phyloP scores from a whole-genome alignment of 2,888 invertebrate genomes.

The Brachypalpus laphriformis region DNA sequence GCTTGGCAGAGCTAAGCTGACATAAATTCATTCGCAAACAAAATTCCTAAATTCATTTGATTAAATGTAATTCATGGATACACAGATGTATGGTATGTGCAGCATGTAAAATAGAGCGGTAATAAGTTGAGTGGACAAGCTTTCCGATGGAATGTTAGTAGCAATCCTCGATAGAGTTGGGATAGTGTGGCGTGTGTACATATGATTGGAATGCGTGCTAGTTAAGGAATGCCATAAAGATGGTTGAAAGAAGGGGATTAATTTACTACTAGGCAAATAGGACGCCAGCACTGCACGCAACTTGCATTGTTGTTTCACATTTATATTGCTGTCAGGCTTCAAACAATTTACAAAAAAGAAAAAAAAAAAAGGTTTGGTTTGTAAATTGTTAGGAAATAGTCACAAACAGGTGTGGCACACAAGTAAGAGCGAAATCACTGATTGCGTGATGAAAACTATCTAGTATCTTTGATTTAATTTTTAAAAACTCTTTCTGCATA shows the following conservation, averaged over 20 bases:
- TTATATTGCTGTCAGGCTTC: not conserved
- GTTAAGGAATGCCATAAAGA: not conserved
- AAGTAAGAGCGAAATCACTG: too few species aligned
- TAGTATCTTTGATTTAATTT: too few species aligned
- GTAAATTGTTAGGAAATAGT: not conserved
- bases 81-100: not conserved
- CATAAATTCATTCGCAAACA: too few species aligned
- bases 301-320: not conserved
- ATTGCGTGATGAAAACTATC: too few species aligned
- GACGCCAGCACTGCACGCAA: not conserved
- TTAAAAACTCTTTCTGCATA: too few species aligned
- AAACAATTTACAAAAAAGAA: not conserved
- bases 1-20: conserved; percentile 10
- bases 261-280: not conserved
- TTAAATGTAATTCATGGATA: conserved; percentile 24
- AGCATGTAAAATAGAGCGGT: not conserved
- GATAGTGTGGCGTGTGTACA: conserved; percentile 36
- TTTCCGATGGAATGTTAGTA: conserved; percentile 10
- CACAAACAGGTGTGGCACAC: not conserved
- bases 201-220: conserved; percentile 29
- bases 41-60: conserved; percentile 9
- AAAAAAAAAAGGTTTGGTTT: not conserved
- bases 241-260: not conserved
- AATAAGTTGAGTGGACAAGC: not conserved
- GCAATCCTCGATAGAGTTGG: conserved; percentile 33